These are phyloP conservation scores for Dorcus hopei DNA, from an alignment of 2,888 invertebrate species.

Conservation along the genomic window DNA sequence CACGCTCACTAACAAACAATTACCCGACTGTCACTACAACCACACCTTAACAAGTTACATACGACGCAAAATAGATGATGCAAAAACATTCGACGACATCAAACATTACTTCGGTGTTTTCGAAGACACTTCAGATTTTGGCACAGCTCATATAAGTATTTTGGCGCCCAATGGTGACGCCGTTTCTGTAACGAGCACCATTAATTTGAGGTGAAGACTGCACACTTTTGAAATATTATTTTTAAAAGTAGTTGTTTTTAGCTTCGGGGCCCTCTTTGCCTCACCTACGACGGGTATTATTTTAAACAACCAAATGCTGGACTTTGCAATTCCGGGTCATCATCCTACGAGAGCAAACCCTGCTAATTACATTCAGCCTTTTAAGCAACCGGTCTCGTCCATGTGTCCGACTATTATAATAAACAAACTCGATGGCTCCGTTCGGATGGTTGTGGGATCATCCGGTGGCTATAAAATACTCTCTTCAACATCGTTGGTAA, in stretches of 20 bases:
- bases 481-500: slow-evolving; percentile 68
- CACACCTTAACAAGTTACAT: slow-evolving; percentile 13
- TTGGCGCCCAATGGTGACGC: slow-evolving; percentile 85
- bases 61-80: slow-evolving; percentile 11
- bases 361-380: slow-evolving; percentile 75
- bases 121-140: slow-evolving; percentile 17
- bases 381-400: slow-evolving; percentile 80
- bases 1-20: not conserved
- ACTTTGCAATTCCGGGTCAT: slow-evolving; percentile 68
- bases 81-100: slow-evolving; percentile 7
- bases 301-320: slow-evolving; percentile 82
- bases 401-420: slow-evolving; percentile 81
- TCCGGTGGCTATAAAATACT: slow-evolving; percentile 87
- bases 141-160: slow-evolving; percentile 84
- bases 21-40: slow-evolving; percentile 13
- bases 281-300: slow-evolving; percentile 74
- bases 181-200: slow-evolving; percentile 84
- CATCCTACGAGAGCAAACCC: slow-evolving; percentile 69
- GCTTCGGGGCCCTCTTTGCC: slow-evolving; percentile 74
- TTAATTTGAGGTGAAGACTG: slow-evolving; percentile 40
- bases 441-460: slow-evolving; percentile 65
- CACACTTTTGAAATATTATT: not conserved
- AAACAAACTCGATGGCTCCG: slow-evolving; percentile 54
- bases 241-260: slow-evolving; percentile 35
- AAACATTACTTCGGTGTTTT: slow-evolving; percentile 26